phyloP scores from a whole-genome alignment of 2,888 invertebrate genomes.

The Limnephilus auricula region DNA sequence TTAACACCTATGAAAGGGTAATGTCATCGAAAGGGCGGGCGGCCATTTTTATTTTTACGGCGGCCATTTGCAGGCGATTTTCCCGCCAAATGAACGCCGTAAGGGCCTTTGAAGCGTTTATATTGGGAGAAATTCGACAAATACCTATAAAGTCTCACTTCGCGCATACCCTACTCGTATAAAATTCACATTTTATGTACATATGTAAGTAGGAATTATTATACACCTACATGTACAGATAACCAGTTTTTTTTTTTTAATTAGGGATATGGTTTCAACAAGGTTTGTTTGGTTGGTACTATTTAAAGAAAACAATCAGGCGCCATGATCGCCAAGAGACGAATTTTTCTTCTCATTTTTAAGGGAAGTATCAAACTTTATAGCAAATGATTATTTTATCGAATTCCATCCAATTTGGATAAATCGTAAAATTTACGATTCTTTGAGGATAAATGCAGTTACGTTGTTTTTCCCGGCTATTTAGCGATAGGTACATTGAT shows the following conservation, averaged over 20 bases:
- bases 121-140: neutral
- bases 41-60: constrained; percentile 59
- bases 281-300: neutral
- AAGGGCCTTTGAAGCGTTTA: constrained; percentile 14
- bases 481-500: too few species aligned
- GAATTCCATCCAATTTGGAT: too few species aligned
- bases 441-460: too few species aligned
- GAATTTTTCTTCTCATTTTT: too few species aligned
- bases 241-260: too few species aligned
- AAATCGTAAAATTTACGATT: too few species aligned
- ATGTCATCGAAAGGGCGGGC: constrained; percentile 17
- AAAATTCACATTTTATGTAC: neutral
- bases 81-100: constrained; percentile 36
- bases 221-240: neutral
- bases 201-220: neutral
- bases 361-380: too few species aligned
- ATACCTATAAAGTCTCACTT: neutral
- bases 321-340: too few species aligned
- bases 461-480: too few species aligned
- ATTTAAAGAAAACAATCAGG: too few species aligned
- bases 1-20: constrained; percentile 25
- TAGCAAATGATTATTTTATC: too few species aligned
- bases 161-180: neutral
- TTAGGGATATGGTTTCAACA: neutral
- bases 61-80: constrained; percentile 59